Evolutionary conservation across 2,888 invertebrate species (phyloP).

Genomic region (Escarpia spicata): DNA sequence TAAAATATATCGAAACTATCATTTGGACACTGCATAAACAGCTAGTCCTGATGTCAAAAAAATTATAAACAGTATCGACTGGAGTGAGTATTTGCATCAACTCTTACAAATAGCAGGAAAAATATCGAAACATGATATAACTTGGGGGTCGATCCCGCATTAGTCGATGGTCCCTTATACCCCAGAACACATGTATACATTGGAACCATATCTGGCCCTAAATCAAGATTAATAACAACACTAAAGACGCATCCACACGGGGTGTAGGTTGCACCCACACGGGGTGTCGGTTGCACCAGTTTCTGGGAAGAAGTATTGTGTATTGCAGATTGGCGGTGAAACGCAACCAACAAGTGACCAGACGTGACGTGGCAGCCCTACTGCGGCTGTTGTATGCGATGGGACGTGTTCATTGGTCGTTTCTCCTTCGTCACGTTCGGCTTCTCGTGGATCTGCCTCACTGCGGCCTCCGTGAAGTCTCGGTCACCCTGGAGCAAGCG

Average conservation of each 20-base stretch:
- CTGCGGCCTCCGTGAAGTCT: conserved; percentile 89
- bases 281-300: neutral
- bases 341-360: neutral
- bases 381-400: conserved; percentile 53
- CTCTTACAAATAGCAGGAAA: neutral
- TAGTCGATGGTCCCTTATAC: conserved; percentile 6
- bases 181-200: neutral
- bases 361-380: neutral
- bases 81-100: neutral
- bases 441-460: conserved; percentile 83
- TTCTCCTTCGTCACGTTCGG: conserved; percentile 76
- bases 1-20: neutral
- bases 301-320: neutral
- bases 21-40: neutral
- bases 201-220: neutral
- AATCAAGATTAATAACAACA: neutral
- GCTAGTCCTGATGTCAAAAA: neutral
- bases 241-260: neutral
- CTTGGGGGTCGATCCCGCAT: neutral
- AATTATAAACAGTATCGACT: neutral
- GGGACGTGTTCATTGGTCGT: conserved; percentile 68
- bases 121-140: neutral
- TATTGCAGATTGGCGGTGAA: neutral
- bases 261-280: neutral
- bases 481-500: conserved; percentile 73